Evolutionary conservation across 2,888 invertebrate species (phyloP).

Genomic region (Macrophya alboannulata): DNA sequence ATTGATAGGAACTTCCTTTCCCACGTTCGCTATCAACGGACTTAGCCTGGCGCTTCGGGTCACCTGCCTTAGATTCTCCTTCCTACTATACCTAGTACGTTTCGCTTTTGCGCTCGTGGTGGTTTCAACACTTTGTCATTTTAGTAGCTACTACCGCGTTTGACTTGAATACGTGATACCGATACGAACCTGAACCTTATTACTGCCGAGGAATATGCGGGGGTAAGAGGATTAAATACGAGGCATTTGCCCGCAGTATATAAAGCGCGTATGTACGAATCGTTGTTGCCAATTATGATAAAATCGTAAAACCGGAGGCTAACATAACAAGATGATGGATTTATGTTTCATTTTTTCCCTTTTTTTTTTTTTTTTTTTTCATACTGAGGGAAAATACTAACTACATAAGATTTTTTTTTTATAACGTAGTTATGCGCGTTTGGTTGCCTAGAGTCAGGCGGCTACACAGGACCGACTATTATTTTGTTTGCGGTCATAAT

Average conservation of each 20-base stretch:
- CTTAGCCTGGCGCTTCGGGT: conserved; percentile 65
- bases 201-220: background rate
- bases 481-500: background rate
- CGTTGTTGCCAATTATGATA: background rate
- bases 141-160: background rate
- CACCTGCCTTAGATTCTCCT: conserved; percentile 55
- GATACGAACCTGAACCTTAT: background rate
- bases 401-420: background rate
- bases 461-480: background rate
- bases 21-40: conserved; percentile 77
- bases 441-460: background rate
- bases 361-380: background rate
- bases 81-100: no score
- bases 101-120: background rate
- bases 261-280: conserved; percentile 7
- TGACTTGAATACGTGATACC: background rate
- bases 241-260: background rate
- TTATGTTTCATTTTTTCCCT: background rate
- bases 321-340: background rate
- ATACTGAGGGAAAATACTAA: background rate
- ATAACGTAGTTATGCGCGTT: background rate
- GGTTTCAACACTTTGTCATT: background rate
- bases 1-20: conserved; percentile 77
- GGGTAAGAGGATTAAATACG: background rate
- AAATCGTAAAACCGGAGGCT: background rate